Conservation (phyloP, 2,888 invertebrate genomes). For the Drosophila pegasa region DNA sequence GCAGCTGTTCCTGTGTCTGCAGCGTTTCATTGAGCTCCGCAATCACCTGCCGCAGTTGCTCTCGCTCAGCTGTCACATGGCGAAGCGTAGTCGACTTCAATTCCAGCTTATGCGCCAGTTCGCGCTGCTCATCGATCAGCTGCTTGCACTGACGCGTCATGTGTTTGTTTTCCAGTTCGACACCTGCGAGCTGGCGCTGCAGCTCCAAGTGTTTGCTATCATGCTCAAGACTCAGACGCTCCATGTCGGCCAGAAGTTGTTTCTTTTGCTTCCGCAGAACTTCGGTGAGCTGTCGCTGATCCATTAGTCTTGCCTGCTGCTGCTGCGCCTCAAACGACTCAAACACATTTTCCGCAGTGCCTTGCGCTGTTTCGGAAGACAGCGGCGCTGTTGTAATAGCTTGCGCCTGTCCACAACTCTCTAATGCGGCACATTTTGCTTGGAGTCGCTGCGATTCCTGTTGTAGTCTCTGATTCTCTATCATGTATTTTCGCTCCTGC, state of each 20-base stretch:
- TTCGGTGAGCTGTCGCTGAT: conserved; percentile 80
- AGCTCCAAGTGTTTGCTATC: conserved; percentile 75
- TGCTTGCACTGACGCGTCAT: conserved; percentile 80
- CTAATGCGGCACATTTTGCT: conserved; percentile 73
- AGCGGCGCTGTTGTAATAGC: not conserved
- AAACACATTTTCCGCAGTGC: not conserved
- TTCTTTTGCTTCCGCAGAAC: conserved; percentile 83
- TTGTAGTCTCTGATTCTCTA: conserved; percentile 82
- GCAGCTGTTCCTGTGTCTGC: conserved; percentile 60
- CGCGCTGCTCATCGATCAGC: conserved; percentile 68
- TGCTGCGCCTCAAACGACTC: conserved; percentile 76
- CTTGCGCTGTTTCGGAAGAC: not conserved
- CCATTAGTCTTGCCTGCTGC: conserved; percentile 68
- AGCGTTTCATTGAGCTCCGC: conserved; percentile 67
- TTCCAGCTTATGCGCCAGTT: conserved; percentile 64
- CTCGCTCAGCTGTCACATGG: conserved; percentile 57
- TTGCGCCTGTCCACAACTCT: conserved; percentile 55
- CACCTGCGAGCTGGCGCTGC: conserved; percentile 71
- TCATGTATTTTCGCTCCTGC: conserved; percentile 82
- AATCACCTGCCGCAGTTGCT: conserved; percentile 69
- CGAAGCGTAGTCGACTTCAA: conserved; percentile 51
- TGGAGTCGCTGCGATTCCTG: conserved; percentile 78
- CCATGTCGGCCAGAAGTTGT: conserved; percentile 76
- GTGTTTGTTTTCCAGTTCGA: conserved; percentile 81
- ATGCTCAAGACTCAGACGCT: conserved; percentile 71